Evolutionary conservation across 2,113 vertebrate species (phyloP).

Genomic region (Holacanthus passer): DNA sequence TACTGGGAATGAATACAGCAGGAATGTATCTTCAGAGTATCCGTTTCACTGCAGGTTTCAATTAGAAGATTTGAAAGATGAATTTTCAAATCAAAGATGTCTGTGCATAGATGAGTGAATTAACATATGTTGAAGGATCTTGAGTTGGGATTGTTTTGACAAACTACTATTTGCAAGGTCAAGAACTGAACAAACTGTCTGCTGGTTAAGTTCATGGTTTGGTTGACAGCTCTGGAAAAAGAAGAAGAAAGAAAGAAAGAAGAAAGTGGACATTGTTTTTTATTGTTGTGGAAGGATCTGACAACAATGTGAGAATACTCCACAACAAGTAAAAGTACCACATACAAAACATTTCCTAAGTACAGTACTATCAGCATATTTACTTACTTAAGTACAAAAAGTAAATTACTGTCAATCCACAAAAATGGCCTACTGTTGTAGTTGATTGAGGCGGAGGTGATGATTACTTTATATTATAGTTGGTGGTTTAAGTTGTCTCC

Average conservation of each 20-base stretch:
- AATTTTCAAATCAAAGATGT: neutral
- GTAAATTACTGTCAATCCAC: neutral
- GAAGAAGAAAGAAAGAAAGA: neutral
- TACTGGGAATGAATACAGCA: slow-evolving; percentile 38
- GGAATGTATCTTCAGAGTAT: slow-evolving; percentile 35
- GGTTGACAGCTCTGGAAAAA: neutral
- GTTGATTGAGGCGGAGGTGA: too few relatives aligned
- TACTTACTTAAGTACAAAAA: too few relatives aligned
- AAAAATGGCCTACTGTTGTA: too few relatives aligned
- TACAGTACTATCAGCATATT: neutral
- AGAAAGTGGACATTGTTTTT: neutral
- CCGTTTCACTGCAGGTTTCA: slow-evolving; percentile 13
- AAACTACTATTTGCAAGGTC: too few relatives aligned
- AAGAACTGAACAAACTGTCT: neutral
- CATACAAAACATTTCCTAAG: neutral
- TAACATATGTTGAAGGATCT: neutral
- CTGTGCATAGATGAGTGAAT: too few relatives aligned
- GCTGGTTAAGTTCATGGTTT: too few relatives aligned
- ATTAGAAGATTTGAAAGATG: neutral
- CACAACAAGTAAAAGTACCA: neutral
- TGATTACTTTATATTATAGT: too few relatives aligned
- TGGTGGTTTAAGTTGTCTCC: too few relatives aligned
- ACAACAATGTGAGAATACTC: neutral
- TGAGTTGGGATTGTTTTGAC: neutral
- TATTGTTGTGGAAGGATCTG: neutral